Evolutionary conservation across 2,888 invertebrate species (phyloP).

Genomic region (Hyppa rectilinea): DNA sequence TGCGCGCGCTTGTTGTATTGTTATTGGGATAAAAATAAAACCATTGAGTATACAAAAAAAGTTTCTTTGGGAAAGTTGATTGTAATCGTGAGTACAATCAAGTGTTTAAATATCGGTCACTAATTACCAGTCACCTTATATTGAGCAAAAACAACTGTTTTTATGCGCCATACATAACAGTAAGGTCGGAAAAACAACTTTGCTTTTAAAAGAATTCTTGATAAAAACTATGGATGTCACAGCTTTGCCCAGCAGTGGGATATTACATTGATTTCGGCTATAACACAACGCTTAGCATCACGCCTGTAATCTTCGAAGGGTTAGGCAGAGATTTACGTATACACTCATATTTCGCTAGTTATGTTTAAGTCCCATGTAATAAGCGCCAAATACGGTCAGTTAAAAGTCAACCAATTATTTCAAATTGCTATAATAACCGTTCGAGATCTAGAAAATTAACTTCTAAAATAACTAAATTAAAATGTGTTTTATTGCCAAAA

Average conservation of each 20-base stretch:
- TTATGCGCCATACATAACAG: not conserved
- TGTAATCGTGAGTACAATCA: too few species aligned
- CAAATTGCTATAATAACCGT: not conserved
- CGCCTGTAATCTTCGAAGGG: not conserved
- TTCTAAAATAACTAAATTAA: conserved; percentile 36
- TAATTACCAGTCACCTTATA: too few species aligned
- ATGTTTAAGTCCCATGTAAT: not conserved
- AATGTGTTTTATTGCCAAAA: conserved; percentile 36
- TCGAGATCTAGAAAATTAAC: conserved; percentile 25
- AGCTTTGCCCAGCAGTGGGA: not conserved
- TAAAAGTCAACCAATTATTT: not conserved
- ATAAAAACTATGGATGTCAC: not conserved
- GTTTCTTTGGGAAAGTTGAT: too few species aligned
- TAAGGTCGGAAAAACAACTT: not conserved
- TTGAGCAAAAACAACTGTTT: not conserved
- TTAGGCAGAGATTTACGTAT: not conserved
- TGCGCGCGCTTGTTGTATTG: too few species aligned
- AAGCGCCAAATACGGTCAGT: not conserved
- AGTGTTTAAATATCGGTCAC: too few species aligned
- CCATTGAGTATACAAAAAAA: too few species aligned
- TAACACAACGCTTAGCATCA: not conserved
- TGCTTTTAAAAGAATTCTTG: not conserved
- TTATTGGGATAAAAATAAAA: too few species aligned
- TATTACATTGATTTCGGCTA: not conserved
- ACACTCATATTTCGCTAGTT: not conserved